Evolutionary conservation across 2,888 invertebrate genomes (phyloP).

Genomic region (Tridacna crocea): DNA sequence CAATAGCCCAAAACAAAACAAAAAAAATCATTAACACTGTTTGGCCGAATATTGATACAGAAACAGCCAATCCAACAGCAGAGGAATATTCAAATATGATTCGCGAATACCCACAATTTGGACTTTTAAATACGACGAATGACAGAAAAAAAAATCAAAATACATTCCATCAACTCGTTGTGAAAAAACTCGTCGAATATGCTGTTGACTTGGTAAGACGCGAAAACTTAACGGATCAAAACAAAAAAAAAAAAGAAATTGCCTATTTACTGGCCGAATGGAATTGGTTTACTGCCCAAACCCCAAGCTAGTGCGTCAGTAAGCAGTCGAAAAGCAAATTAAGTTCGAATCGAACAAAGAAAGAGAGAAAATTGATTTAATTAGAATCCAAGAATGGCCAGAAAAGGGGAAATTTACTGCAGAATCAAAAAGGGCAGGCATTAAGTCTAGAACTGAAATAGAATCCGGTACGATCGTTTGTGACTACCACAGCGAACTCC

Average conservation of each 20-base stretch:
- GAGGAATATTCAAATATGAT: not conserved
- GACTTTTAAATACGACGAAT: not conserved
- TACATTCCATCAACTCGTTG: not conserved
- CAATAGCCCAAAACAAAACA: not conserved
- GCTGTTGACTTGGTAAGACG: not conserved
- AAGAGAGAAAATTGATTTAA: not conserved
- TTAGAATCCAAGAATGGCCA: not conserved
- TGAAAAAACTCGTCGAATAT: not conserved
- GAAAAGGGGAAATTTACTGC: not conserved
- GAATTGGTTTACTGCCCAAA: too few species aligned
- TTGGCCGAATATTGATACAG: too few species aligned
- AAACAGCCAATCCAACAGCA: too few species aligned
- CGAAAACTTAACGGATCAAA: not conserved
- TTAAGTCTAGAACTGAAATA: not conserved
- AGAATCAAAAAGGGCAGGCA: constrained; percentile 1
- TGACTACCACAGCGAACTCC: constrained; percentile 10
- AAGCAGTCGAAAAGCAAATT: too few species aligned
- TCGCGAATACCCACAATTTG: not conserved
- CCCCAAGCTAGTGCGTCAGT: too few species aligned
- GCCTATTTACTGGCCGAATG: too few species aligned
- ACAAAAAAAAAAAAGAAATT: too few species aligned
- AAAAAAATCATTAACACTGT: too few species aligned
- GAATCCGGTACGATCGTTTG: not conserved
- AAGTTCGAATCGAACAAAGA: too few species aligned
- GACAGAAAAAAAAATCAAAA: not conserved